Evolutionary conservation across 2,113 vertebrate genomes (phyloP), one percentile per base, ranked within the genome.

Genomic region (Caretta caretta): DNA sequence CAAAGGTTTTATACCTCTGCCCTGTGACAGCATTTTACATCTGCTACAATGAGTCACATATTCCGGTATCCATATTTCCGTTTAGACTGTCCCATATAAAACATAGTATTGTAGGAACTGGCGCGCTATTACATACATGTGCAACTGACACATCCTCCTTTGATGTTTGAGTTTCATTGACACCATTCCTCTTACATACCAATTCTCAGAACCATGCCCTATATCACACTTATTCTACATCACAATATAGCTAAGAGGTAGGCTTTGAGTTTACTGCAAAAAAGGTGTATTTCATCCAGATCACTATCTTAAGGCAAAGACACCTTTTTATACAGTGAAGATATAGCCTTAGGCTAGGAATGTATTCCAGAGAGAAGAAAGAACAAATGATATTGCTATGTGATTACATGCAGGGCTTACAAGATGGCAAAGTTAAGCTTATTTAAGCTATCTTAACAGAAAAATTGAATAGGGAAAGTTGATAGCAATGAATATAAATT

Each of bases 401-500:
- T 54, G 62, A 93, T 91, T 0, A 1, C 27, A 48, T 27, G 38
- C 75, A 91, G 38, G 78, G 12, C 88, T 91, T 75, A 50, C n/a
- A 95, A 59, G 38, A 59, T 57, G 90, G 49, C 2, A 57, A 19
- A 65, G 62, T n/a, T 65, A 65, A 65, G 3, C 53, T 93, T 83
- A 29, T 27, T 83, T 95, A 87, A 87, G 62, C 79, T 84, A 10
- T 10, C 90, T 94, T 62, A 80, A 35, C 80, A 22, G 50, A 31
- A 89, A 94, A 65, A 31, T 65, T 35, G 62, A 35, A n/a, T 19
- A n/a, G 31, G 35, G 62, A 65, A 65, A 65, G 31, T 90, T 83
- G 91, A 42, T 82, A 27, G 38, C 95, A 96, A 93, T 65, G 76
- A 89, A 72, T 72, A 57, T 92, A 53, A 69, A 69, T 22, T 93